Evolutionary conservation across 2,888 invertebrate species (phyloP).

Genomic region (Lypha dubia): DNA sequence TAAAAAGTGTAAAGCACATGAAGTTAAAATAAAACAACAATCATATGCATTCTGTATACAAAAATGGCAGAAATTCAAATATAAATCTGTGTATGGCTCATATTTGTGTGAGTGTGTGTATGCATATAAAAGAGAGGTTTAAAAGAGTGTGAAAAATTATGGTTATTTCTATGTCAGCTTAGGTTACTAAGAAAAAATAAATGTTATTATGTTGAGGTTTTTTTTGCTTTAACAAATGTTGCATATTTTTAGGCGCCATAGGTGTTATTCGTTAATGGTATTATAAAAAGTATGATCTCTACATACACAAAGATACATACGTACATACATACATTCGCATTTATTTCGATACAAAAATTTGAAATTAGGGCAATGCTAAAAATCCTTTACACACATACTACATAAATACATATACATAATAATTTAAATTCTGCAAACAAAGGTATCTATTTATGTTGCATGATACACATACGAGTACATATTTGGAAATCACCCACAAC

Average conservation of each 20-base stretch:
- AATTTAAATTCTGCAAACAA: no score
- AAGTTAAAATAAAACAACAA: not conserved
- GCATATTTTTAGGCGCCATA: conserved; percentile 32
- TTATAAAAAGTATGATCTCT: not conserved
- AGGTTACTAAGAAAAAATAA: conserved; percentile 24
- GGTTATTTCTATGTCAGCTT: not conserved
- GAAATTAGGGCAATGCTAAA: no score
- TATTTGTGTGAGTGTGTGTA: not conserved
- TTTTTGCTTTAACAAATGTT: conserved; percentile 1
- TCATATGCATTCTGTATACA: not conserved
- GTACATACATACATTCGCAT: no score
- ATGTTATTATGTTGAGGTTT: not conserved
- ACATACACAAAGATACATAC: no score
- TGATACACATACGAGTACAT: no score
- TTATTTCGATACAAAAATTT: no score
- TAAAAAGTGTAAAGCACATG: not conserved
- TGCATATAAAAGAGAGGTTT: not conserved
- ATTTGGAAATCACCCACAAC: no score
- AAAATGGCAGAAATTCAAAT: not conserved
- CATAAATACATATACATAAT: no score
- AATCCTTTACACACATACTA: no score
- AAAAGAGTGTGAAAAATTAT: not conserved
- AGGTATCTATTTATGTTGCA: no score
- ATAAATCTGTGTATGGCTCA: not conserved
- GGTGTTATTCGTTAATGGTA: conserved; percentile 37